phyloP scores from a whole-genome alignment of 1,140 invertebrate genomes.

The Cydia fagiglandana region DNA sequence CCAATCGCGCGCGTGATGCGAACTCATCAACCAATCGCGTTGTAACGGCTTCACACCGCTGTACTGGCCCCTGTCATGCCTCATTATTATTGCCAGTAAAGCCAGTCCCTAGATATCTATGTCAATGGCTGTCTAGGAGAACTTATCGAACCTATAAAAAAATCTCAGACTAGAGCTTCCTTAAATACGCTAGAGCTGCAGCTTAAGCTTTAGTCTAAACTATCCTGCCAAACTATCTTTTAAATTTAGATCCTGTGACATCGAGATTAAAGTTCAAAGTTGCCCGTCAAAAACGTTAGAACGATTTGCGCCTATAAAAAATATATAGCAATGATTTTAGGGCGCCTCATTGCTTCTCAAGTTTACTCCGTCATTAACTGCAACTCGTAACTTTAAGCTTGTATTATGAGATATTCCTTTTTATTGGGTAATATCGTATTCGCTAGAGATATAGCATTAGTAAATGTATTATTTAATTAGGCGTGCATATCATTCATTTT shows the following conservation, averaged over 20 bases:
- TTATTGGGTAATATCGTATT: constrained; percentile 9
- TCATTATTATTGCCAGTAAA: no score
- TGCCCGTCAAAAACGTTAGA: background rate
- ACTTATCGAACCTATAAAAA: background rate
- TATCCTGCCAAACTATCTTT: constrained; percentile 26
- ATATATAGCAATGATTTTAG: constrained; percentile 18
- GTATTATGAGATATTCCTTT: constrained; percentile 20
- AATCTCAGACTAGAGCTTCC: constrained; percentile 3
- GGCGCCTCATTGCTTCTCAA: constrained; percentile 22
- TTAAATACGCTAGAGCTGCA: constrained; percentile 9
- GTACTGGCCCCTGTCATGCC: no score
- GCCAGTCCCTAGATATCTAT: no score
- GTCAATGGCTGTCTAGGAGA: background rate
- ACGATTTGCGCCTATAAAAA: constrained; percentile 11
- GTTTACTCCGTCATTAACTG: constrained; percentile 3
- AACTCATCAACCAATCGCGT: no score
- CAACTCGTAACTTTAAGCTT: constrained; percentile 19
- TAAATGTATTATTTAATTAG: constrained; percentile 30
- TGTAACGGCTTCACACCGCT: no score
- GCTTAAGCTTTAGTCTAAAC: constrained; percentile 11
- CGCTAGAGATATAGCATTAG: constrained; percentile 6
- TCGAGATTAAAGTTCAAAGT: constrained; percentile 28
- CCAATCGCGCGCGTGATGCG: no score
- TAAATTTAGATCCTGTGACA: constrained; percentile 14
- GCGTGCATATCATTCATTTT: constrained; percentile 30